phyloP scores from a whole-genome alignment of 2,113 vertebrate species.

The Passerina amoena region DNA sequence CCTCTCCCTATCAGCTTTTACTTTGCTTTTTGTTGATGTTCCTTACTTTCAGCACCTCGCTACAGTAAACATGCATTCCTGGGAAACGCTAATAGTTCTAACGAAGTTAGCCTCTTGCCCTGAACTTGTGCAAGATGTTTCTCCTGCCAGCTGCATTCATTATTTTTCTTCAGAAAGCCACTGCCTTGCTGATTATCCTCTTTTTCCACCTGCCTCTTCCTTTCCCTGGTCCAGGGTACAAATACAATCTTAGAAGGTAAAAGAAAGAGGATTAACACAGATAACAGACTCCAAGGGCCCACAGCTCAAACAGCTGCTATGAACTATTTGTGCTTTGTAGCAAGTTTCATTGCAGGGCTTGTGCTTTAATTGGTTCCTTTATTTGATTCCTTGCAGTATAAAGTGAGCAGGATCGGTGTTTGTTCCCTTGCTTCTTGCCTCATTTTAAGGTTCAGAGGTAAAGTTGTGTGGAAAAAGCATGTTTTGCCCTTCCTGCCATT shows the following conservation, averaged over 20 bases:
- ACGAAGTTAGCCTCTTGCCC: conserved; percentile 16
- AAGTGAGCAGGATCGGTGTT: background rate
- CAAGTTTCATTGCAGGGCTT: background rate
- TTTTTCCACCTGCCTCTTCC: background rate
- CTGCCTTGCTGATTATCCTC: background rate
- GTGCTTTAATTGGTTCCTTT: background rate
- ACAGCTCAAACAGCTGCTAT: background rate
- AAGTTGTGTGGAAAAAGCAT: background rate
- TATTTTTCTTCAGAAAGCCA: background rate
- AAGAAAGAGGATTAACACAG: background rate
- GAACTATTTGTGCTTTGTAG: background rate
- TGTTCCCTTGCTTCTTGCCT: conserved; percentile 3
- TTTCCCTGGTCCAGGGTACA: background rate
- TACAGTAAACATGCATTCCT: background rate
- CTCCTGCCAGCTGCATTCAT: background rate
- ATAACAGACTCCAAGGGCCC: background rate
- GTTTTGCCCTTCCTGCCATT: background rate
- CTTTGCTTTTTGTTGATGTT: conserved; percentile 4
- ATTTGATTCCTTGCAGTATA: conserved; percentile 30
- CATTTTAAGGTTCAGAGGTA: conserved; percentile 14
- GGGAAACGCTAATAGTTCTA: background rate
- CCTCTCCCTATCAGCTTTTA: background rate
- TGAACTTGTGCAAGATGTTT: conserved; percentile 11
- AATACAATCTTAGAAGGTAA: background rate
- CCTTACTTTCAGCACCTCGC: background rate